Base-by-base conservation (phyloP, 2,113 vertebrate species). In the Cyphomyrus discorhynchus region DNA sequence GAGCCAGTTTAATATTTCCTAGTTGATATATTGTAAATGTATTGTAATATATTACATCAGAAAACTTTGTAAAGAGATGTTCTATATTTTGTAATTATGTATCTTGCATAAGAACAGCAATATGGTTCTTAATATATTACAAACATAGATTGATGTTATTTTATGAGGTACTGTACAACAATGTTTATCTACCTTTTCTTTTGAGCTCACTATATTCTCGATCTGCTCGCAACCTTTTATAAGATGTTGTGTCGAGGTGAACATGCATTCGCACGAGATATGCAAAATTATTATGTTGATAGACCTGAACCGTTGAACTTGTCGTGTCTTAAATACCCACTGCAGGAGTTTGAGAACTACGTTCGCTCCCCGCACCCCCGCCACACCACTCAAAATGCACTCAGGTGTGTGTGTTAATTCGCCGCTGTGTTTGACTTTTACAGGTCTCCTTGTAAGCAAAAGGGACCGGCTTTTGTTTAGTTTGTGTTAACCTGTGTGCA, bases 81-180 rank as follows among this genome's bases (percentile, higher is more conserved):
- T 96, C 96, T 97, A 97, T 97, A 97, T 97, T 97, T 97, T 97
- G 96, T 97, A 96, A 97, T 96, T 96, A 96, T 95, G 96, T 96
- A 96, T 92, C 94, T 94, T 96, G 96, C 82, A 89, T 95, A 96
- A 96, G 62, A 90, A 95, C 96, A 97, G 96, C 96, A 97, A 97
- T 97, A 97, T 94, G 95, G 95, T 94, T 94, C 94, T 93, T 95
- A 93, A 96, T 95, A 94, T 94, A 91, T 80, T 80, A 80, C 9
- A 87, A 47, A 91, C 96, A 94, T 95, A 96, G 95, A 95, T 93
- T 93, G 80, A 83, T 94, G 93, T 94, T 95, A 95, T 96, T 96
- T 96, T 96, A 95, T 94, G 93, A 88, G 92, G 94, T 84, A 88
- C 80, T 85, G 80, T 89, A 85, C 39, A 46, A 89, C 19, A 45